Conservation (phyloP, 92 coral and sea anemone genomes). For the Bergia puertoricense region DNA sequence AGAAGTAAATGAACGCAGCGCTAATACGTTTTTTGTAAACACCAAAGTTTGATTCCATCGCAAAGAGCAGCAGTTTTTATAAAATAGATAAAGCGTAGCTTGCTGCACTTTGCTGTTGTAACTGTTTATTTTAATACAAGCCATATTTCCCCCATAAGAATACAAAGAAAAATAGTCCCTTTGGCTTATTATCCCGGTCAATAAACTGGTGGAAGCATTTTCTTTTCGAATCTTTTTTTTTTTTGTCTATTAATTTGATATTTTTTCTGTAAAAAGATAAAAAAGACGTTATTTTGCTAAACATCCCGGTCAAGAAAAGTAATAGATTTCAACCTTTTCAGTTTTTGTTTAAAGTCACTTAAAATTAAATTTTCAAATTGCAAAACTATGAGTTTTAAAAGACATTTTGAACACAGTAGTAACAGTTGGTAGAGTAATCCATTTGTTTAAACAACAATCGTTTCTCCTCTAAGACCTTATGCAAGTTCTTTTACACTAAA, state of each 20-base stretch:
- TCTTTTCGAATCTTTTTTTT: no score
- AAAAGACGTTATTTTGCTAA: no score
- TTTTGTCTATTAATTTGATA: no score
- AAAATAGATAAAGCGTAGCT: background rate
- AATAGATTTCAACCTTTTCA: no score
- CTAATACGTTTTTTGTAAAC: background rate
- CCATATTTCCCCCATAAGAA: background rate
- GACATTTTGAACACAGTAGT: no score
- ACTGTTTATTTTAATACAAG: background rate
- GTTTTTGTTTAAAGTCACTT: no score
- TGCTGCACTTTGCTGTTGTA: background rate
- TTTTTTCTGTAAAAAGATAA: no score
- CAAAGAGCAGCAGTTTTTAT: background rate
- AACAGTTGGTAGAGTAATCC: background rate
- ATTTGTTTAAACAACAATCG: background rate
- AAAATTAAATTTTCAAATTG: no score
- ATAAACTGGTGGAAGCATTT: no score
- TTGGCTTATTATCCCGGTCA: background rate
- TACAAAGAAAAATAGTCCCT: background rate
- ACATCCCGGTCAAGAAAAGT: no score
- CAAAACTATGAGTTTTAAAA: no score
- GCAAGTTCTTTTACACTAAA: no score
- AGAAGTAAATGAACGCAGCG: background rate
- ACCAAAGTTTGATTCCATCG: background rate
- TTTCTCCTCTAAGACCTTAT: background rate